A percentile compares a stretch with the other conserved stretches of the same genome.
Conservation (phyloP, 2,797 vertebrate species). For the Onychomys leucogaster region DNA sequence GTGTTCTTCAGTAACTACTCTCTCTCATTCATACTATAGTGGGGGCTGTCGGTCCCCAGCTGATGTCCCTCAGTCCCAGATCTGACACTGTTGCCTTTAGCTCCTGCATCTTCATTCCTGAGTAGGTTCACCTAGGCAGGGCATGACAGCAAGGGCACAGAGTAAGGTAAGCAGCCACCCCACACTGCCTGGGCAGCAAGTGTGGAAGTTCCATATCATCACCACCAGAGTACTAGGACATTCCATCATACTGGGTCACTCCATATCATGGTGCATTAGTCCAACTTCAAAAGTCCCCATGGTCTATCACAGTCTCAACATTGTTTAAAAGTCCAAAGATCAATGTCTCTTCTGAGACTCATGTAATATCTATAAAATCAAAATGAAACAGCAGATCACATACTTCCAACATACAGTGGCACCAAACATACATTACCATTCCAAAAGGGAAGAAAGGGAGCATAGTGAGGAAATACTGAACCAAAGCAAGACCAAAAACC, state of each 20-base stretch:
- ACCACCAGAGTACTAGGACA: not conserved
- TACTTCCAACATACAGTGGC: not conserved
- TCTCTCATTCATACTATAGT: not conserved
- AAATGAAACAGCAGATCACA: not conserved
- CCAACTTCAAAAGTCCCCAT: not conserved
- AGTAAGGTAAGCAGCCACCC: not conserved
- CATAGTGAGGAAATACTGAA: not conserved
- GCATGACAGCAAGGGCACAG: not conserved
- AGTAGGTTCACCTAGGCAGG: not conserved
- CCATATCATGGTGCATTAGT: not conserved
- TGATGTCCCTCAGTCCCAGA: not conserved
- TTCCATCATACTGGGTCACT: not conserved
- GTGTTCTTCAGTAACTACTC: not conserved
- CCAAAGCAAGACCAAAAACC: not conserved
- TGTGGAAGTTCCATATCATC: not conserved
- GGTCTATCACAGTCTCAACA: not conserved
- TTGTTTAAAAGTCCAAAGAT: not conserved
- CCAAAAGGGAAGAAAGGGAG: not conserved
- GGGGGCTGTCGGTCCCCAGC: no score
- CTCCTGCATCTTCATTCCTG: no score
- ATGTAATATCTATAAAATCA: not conserved
- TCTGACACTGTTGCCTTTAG: not conserved
- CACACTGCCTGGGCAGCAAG: not conserved
- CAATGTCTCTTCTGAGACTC: not conserved
- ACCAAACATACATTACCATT: not conserved